These are phyloP conservation scores for Drosophila villosipedis DNA, from an alignment of 2,888 invertebrate species.

Conservation along the genomic window DNA sequence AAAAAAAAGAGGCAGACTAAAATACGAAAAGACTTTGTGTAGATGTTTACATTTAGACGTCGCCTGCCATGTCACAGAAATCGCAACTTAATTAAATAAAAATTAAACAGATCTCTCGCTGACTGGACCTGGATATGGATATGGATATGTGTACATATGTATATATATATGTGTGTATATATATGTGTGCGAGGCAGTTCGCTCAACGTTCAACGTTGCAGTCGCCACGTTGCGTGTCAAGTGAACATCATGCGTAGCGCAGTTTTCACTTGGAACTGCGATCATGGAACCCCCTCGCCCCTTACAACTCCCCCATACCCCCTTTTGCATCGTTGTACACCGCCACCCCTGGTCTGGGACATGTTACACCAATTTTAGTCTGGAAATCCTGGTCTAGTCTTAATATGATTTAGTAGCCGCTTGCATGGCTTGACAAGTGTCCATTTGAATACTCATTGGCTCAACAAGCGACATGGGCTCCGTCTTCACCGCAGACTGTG, in stretches of 20 bases:
- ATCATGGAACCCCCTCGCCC: not conserved
- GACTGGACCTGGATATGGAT: constrained; percentile 31
- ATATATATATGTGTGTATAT: not conserved
- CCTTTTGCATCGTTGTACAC: not conserved
- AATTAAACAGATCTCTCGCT: constrained; percentile 76
- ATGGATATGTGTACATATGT: not conserved
- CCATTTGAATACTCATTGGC: constrained; percentile 84
- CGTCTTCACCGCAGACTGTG: constrained; percentile 16
- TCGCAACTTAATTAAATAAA: constrained; percentile 80
- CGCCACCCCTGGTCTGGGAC: constrained; percentile 36
- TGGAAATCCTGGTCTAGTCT: constrained; percentile 81
- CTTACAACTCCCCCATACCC: too few species aligned
- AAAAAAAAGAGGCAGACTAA: constrained; percentile 38
- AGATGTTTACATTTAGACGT: constrained; percentile 72
- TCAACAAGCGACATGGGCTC: constrained; percentile 67
- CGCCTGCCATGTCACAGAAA: constrained; percentile 70
- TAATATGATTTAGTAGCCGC: constrained; percentile 83
- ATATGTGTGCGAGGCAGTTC: constrained; percentile 18
- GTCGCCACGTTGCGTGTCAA: constrained; percentile 81
- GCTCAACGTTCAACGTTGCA: constrained; percentile 40
- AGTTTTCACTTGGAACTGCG: constrained; percentile 49
- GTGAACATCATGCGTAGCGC: constrained; percentile 83
- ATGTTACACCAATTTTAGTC: constrained; percentile 79
- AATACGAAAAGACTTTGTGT: constrained; percentile 49
- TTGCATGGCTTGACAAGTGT: constrained; percentile 84